Percentiles rank a stretch among this genome's conserved stretches.
phyloP scores from a whole-genome alignment of 2,797 vertebrate species.

The Sebastes alutus region DNA sequence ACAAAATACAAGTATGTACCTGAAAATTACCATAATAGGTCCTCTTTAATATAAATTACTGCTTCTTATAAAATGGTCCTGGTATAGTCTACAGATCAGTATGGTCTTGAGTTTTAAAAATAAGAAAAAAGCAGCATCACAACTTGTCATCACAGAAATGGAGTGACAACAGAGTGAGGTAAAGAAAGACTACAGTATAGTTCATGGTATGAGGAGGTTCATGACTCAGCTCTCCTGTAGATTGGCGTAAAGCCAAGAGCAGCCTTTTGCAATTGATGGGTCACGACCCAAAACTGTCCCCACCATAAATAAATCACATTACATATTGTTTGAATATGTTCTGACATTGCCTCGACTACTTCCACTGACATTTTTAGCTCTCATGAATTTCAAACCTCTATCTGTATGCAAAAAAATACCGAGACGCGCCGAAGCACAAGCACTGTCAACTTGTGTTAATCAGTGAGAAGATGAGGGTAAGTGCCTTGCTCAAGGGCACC shows the following conservation, averaged over 20 bases:
- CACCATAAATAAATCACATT: conserved; percentile 42
- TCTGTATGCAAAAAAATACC: background rate
- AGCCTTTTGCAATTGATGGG: conserved; percentile 50
- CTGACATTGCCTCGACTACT: conserved; percentile 24
- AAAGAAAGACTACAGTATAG: conserved; percentile 7
- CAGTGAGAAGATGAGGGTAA: conserved; percentile 24
- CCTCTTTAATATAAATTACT: background rate
- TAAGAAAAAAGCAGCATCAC: background rate
- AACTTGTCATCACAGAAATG: background rate
- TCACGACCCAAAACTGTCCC: conserved; percentile 51
- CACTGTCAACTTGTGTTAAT: conserved; percentile 28
- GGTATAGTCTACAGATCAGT: background rate
- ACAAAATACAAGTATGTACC: background rate
- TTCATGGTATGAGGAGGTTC: conserved; percentile 14
- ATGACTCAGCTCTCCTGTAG: conserved; percentile 55
- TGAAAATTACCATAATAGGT: background rate
- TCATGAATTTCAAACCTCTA: conserved; percentile 3
- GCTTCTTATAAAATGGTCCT: background rate
- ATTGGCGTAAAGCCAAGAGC: conserved; percentile 50
- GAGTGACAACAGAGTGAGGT: background rate
- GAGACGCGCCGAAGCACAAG: background rate
- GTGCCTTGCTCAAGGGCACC: conserved; percentile 9
- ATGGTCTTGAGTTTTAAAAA: background rate
- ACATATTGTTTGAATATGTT: conserved; percentile 40
- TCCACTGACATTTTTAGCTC: conserved; percentile 11